Evolutionary conservation across 2,797 vertebrate genomes (phyloP), one percentile per base, ranked within the genome.

Genomic region (Hipposideros larvatus): DNA sequence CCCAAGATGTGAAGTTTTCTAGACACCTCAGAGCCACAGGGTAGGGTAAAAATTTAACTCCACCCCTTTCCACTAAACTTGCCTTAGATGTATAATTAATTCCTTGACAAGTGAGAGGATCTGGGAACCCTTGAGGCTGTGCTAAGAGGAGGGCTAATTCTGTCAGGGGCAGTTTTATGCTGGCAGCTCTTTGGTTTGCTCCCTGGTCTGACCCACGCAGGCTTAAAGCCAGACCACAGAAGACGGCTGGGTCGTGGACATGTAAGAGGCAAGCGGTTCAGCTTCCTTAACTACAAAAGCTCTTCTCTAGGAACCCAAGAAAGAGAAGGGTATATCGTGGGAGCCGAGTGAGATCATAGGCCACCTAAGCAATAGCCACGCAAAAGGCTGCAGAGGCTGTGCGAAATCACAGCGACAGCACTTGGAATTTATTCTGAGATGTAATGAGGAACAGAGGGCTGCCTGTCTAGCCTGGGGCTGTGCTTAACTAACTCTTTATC

Each of bases 131-230:
- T 19, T 0, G 28, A 4, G 31, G 26, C 21, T 83, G 37, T 34
- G 13, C 53, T 3, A 13, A 57, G 66, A 46, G 16, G 9, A 37
- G 18, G 16, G 21, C 22, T 55, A 1, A 46, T 37, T 46, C 53
- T 26, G 5, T 8, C 28, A 2, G 7, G 14, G 24, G 0, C 4
- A 8, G 3, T 31, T 77, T 79, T 41, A 8, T 14, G 5, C 51
- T 65, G 59, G 34, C 11, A 9, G 5, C 43, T 74, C 43, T 73
- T 53, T 18, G 63, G 18, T 71, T 63, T 55, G 3, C 55, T 74
- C 65, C 57, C 90, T 43, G 57, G 53, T 48, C 74, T 80, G 21
- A 59, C 43, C 4, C 22, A 15, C n/a, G 11, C 31, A 53, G 65
- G 48, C 28, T 75, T 48, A 26, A 31, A 70, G 66, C 41, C 51